Conservation (phyloP, 1,140 invertebrate species). For the Penaeus indicus region DNA sequence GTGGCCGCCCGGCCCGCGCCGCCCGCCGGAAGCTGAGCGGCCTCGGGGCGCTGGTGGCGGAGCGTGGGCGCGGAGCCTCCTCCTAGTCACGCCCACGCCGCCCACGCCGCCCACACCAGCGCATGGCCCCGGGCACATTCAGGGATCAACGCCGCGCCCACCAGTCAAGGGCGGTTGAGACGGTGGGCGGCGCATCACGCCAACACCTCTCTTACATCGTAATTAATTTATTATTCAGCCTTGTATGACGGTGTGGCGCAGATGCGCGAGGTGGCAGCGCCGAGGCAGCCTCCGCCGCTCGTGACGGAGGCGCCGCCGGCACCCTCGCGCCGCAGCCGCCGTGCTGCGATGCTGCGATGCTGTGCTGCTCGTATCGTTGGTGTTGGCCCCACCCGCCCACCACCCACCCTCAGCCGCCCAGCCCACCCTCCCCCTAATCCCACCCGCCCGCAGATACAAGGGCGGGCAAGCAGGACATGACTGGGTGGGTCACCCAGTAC, state of each 20-base stretch:
- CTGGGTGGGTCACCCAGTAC: slow-evolving; percentile 50
- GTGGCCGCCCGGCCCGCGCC: slow-evolving; percentile 41
- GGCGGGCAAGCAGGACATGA: slow-evolving; percentile 17
- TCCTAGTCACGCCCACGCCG: slow-evolving; percentile 38
- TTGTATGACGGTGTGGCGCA: too few relatives aligned
- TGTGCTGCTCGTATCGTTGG: neutral
- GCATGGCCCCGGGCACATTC: slow-evolving; percentile 42
- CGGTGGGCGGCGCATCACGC: slow-evolving; percentile 31
- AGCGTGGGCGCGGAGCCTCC: slow-evolving; percentile 29
- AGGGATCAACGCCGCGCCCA: slow-evolving; percentile 58
- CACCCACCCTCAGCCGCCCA: slow-evolving; percentile 11
- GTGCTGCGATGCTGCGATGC: too few relatives aligned
- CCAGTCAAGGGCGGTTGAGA: slow-evolving; percentile 37
- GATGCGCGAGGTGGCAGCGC: too few relatives aligned
- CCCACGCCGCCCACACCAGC: slow-evolving; percentile 3
- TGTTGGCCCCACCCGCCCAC: neutral
- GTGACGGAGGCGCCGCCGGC: too few relatives aligned
- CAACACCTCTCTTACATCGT: slow-evolving; percentile 16
- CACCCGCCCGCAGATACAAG: neutral
- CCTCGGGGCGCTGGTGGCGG: slow-evolving; percentile 28
- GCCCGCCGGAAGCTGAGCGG: slow-evolving; percentile 14
- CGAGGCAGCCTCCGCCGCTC: too few relatives aligned
- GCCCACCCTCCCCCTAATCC: slow-evolving; percentile 20
- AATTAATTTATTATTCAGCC: slow-evolving; percentile 52
- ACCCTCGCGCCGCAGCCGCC: too few relatives aligned